Base-by-base conservation (phyloP, 2,113 vertebrate genomes). In the Lampris megalopsis region DNA sequence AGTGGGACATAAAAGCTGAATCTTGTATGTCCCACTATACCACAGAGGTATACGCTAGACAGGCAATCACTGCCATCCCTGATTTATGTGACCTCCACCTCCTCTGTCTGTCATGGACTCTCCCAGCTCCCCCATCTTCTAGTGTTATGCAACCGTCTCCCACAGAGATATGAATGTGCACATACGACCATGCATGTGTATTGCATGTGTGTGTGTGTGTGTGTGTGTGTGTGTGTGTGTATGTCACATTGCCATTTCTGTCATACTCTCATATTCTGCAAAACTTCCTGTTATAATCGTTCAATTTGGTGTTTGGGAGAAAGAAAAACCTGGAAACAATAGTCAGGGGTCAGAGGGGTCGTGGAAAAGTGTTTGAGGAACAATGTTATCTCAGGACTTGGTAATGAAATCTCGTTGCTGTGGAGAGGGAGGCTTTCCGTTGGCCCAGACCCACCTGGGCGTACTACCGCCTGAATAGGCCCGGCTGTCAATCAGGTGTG, bases 301-400 rank as follows among this genome's bases (percentile, higher is more conserved):
- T 62, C 58, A 80, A 89, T 89, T 78, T 41, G 36, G 37, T 54
- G 68, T 62, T 69, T 69, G 38, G 54, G 63, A 61, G 69, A 77
- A 48, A 56, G 68, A 83, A 71, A 71, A 60, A 56, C 11, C 40
- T 47, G 78, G 50, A 71, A 89, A 92, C 89, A 93, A 90, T 89
- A 71, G 77, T 48, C 65, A 63, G 59, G 43, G 86, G 81, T 75
- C 71, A 87, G n/a, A 69, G 9, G 47, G 86, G 75, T 90, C 73
- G 37, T 75, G 84, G 68, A 78, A 78, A 81, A 74, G 75, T 67
- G 74, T 78, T 79, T 82, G 69, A 69, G 58, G 57, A 84, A 90
- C 86, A 91, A 89, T 90, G 85, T 86, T 87, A 74, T 90, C 89
- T 66, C 63, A n/a, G 71, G 76, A 68, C 43, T 59, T 77, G 74